Conservation (phyloP, 2,797 vertebrate species). For the Lagorchestes hirsutus region DNA sequence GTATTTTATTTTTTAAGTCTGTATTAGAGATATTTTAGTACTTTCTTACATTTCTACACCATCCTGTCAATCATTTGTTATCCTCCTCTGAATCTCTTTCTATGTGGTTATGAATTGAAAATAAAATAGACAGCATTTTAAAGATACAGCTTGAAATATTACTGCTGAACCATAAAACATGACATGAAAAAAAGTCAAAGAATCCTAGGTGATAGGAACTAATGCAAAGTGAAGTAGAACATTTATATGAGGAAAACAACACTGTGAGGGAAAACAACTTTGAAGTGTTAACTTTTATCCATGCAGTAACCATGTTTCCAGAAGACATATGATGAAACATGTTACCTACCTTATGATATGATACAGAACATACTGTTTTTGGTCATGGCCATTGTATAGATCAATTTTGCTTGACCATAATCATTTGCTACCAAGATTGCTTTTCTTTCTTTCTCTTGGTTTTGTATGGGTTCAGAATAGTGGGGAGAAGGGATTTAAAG, state of each 20-base stretch:
- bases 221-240: background rate
- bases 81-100: conserved; percentile 13
- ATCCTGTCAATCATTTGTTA: background rate
- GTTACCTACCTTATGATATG: background rate
- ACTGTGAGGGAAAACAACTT: background rate
- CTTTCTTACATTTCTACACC: background rate
- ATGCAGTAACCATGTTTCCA: background rate
- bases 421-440: background rate
- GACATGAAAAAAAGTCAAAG: background rate
- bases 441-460: background rate
- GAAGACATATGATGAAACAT: background rate
- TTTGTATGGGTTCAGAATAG: background rate
- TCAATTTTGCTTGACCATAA: background rate
- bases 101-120: conserved; percentile 34
- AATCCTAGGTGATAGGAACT: background rate
- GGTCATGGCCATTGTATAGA: background rate
- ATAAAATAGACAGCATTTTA: conserved; percentile 12
- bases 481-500: background rate
- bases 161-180: background rate
- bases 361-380: background rate
- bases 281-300: background rate
- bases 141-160: background rate
- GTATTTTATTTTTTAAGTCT: background rate
- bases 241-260: background rate
- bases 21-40: background rate